phyloP scores from a whole-genome alignment of 2,113 vertebrate species.

The Tenebrosternarchus preto region DNA sequence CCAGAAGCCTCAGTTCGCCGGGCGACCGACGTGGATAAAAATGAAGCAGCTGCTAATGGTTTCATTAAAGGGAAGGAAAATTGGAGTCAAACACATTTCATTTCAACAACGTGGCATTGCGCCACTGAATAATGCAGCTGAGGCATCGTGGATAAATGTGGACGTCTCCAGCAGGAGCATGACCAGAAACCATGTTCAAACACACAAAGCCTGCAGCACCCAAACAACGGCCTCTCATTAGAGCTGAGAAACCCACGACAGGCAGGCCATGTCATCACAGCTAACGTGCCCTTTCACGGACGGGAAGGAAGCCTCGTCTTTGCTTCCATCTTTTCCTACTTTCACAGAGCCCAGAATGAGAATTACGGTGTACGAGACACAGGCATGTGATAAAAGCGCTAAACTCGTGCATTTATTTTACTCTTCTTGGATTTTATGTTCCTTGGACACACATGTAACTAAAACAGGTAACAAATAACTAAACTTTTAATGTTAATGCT shows the following conservation, averaged over 20 bases:
- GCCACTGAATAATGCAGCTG: conserved; percentile 41
- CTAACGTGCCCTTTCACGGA: conserved; percentile 28
- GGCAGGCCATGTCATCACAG: conserved; percentile 12
- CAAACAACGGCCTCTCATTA: conserved; percentile 37
- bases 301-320: not conserved
- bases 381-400: not conserved
- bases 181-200: not conserved
- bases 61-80: conserved; percentile 47
- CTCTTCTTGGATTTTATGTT: no score
- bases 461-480: no score
- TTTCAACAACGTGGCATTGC: conserved; percentile 39
- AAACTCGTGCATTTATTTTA: no score
- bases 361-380: not conserved
- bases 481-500: no score
- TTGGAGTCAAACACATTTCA: conserved; percentile 45
- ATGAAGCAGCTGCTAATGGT: conserved; percentile 37
- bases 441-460: no score
- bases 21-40: conserved; percentile 43
- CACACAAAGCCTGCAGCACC: conserved; percentile 1
- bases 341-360: not conserved
- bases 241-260: conserved; percentile 1
- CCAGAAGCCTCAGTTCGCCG: conserved; percentile 44
- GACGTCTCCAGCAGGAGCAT: conserved; percentile 17
- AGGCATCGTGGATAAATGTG: conserved; percentile 12
- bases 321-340: not conserved